Evolutionary conservation across 2,888 invertebrate genomes (phyloP).

Genomic region (Aleiodes testaceus): DNA sequence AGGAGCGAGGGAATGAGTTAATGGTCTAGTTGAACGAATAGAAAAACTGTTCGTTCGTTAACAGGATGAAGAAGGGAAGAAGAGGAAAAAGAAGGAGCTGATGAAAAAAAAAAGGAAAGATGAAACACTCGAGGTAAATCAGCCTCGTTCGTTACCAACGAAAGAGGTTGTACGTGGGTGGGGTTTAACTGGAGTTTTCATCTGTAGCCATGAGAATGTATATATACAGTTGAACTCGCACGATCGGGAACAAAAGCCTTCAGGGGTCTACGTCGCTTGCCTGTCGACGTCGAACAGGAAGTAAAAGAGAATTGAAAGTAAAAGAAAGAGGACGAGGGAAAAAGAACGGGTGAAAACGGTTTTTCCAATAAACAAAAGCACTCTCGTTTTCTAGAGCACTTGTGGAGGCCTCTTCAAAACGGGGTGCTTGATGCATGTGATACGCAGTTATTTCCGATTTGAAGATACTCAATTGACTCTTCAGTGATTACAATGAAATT

Average conservation of each 20-base stretch:
- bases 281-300: conserved; percentile 34
- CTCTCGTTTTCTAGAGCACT: conserved; percentile 31
- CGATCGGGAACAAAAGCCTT: conserved; percentile 36
- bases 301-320: conserved; percentile 17
- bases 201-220: conserved; percentile 1
- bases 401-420: not conserved
- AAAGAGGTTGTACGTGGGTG: conserved; percentile 29
- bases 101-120: conserved; percentile 31
- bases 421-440: not conserved
- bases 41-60: conserved; percentile 41
- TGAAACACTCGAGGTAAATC: conserved; percentile 40
- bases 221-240: conserved; percentile 21
- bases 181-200: conserved; percentile 35
- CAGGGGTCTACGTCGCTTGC: conserved; percentile 31
- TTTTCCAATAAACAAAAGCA: conserved; percentile 41
- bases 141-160: conserved; percentile 47
- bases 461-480: too few species aligned
- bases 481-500: too few species aligned
- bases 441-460: conserved; percentile 1
- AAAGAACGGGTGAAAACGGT: not conserved
- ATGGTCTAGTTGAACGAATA: conserved; percentile 28
- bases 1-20: conserved; percentile 28
- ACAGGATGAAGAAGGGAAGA: conserved; percentile 29
- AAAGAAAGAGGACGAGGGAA: not conserved
- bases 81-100: not conserved